phyloP scores from a whole-genome alignment of 2,113 vertebrate genomes.

The Apteryx mantelli region DNA sequence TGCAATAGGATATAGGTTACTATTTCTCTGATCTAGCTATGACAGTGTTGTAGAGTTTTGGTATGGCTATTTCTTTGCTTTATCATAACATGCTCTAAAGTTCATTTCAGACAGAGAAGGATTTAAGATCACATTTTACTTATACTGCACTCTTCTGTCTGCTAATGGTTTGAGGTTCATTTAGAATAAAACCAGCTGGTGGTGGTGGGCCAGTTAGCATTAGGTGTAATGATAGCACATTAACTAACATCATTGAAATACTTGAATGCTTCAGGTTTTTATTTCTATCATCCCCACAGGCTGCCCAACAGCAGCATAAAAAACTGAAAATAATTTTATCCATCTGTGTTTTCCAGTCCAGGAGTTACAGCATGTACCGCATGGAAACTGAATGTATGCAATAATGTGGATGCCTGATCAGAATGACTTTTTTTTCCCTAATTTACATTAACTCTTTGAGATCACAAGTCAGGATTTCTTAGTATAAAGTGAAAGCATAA shows the following conservation, averaged over 20 bases:
- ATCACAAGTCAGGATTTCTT: neutral
- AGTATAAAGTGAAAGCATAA: neutral
- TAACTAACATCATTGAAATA: neutral
- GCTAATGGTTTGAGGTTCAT: neutral
- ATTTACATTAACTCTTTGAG: neutral
- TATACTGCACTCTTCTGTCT: neutral
- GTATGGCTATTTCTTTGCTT: neutral
- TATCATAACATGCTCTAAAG: neutral
- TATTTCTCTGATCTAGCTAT: neutral
- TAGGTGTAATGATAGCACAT: neutral
- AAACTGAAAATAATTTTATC: neutral
- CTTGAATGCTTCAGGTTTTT: neutral
- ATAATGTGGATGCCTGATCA: neutral
- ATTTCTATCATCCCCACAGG: neutral
- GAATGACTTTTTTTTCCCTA: neutral
- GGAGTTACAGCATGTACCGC: neutral
- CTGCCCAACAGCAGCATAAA: neutral
- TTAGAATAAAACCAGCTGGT: neutral
- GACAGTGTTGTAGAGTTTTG: neutral
- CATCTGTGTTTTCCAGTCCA: neutral
- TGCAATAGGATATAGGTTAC: neutral
- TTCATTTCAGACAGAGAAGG: neutral
- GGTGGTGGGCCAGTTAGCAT: neutral
- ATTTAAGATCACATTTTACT: neutral
- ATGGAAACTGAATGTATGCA: neutral